Conservation (phyloP, 2,888 invertebrate genomes). For the Onthophagus sagittarius region DNA sequence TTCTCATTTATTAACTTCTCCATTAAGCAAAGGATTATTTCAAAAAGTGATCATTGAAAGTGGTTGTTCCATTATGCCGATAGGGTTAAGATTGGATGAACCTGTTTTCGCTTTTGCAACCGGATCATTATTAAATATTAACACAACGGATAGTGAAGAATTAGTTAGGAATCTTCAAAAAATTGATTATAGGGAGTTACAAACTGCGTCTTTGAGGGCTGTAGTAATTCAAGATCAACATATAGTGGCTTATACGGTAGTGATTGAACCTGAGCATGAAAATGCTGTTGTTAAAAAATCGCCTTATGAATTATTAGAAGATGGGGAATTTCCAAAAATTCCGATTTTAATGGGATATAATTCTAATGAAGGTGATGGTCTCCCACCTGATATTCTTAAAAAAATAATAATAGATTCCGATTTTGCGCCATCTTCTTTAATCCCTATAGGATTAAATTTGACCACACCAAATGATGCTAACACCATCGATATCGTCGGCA, state of each 20-base stretch:
- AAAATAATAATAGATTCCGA: not conserved
- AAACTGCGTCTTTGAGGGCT: not conserved
- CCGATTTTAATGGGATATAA: conserved; percentile 17
- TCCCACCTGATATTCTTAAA: not conserved
- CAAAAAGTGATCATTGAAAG: conserved; percentile 19
- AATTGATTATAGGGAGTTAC: conserved; percentile 22
- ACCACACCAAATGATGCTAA: not conserved
- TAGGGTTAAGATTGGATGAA: conserved; percentile 22
- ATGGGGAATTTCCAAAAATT: conserved; percentile 4
- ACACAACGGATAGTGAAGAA: conserved; percentile 9
- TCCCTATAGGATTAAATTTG: not conserved
- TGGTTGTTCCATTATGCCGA: conserved; percentile 12
- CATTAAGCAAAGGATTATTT: conserved; percentile 20
- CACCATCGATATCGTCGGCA: not conserved
- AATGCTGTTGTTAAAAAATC: conserved; percentile 5
- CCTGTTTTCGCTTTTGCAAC: conserved; percentile 26
- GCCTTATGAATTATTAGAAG: not conserved
- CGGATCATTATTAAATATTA: conserved; percentile 20
- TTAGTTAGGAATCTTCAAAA: conserved; percentile 28
- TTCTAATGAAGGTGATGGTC: conserved; percentile 12
- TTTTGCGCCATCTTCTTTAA: not conserved
- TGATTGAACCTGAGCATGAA: conserved; percentile 16
- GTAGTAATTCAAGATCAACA: not conserved
- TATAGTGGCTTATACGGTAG: not conserved
- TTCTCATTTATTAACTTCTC: conserved; percentile 12